Conservation (phyloP, 2,797 vertebrate genomes). For the Lepus townsendii region DNA sequence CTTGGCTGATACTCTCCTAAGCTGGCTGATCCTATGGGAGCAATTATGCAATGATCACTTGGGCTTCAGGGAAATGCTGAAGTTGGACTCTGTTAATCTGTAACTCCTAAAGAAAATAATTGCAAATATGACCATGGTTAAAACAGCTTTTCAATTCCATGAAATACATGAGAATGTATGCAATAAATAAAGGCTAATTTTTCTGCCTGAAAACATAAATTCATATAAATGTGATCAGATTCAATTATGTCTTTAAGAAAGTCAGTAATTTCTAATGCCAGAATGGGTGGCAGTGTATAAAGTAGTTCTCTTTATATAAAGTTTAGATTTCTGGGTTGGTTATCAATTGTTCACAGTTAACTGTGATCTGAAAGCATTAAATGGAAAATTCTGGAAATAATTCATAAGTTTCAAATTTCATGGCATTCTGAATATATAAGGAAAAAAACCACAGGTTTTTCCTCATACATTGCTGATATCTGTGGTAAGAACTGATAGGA, state of each 20-base stretch:
- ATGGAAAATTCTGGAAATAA: too few species aligned
- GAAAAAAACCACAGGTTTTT: too few species aligned
- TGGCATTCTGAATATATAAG: too few species aligned
- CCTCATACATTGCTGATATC: too few species aligned
- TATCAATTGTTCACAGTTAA: too few species aligned
- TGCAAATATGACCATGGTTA: not conserved
- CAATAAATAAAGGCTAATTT: not conserved
- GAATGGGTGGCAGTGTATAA: not conserved
- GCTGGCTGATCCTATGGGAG: slow-evolving; percentile 80
- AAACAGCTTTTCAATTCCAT: not conserved
- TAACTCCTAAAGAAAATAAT: slow-evolving; percentile 40
- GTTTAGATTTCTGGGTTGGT: too few species aligned
- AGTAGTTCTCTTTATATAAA: not conserved
- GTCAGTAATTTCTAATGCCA: not conserved
- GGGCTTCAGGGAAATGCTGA: slow-evolving; percentile 74
- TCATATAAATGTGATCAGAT: not conserved
- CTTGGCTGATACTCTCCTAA: slow-evolving; percentile 71
- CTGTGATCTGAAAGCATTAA: too few species aligned
- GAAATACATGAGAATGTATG: slow-evolving; percentile 35
- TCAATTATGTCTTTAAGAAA: not conserved
- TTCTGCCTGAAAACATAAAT: not conserved
- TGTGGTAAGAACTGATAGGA: too few species aligned
- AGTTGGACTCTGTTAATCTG: slow-evolving; percentile 42
- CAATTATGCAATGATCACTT: slow-evolving; percentile 82
- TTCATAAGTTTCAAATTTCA: too few species aligned